A percentile compares a stretch with the other conserved stretches of the same genome.
These are phyloP conservation scores for Fragum sueziense DNA, from an alignment of 2,888 invertebrate species.

Conservation along the genomic window DNA sequence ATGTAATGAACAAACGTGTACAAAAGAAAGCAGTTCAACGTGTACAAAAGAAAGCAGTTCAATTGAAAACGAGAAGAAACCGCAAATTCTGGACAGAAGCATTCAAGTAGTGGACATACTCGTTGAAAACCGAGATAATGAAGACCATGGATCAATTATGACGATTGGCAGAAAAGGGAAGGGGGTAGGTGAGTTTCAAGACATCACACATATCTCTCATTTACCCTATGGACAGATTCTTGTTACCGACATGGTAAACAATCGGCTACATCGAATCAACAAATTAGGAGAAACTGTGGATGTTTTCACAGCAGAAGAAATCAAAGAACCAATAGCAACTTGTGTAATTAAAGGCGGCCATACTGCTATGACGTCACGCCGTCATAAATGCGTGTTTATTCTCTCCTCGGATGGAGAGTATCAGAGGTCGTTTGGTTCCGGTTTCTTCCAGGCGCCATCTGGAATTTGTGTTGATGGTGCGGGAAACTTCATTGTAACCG, in stretches of 20 bases:
- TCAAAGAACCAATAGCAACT: constrained; percentile 70
- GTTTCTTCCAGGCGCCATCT: constrained; percentile 68
- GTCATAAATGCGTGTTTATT: constrained; percentile 65
- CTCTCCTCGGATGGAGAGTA: constrained; percentile 61
- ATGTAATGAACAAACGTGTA: not conserved
- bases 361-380: constrained; percentile 69
- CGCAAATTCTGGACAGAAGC: not conserved
- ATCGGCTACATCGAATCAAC: constrained; percentile 67
- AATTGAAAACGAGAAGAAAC: not conserved
- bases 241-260: constrained; percentile 73
- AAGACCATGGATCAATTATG: constrained; percentile 1
- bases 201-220: constrained; percentile 60
- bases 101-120: not conserved
- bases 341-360: constrained; percentile 61
- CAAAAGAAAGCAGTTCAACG: not conserved
- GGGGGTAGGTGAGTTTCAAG: constrained; percentile 56
- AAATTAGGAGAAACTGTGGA: constrained; percentile 60
- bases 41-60: not conserved
- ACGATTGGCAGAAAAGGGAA: constrained; percentile 61
- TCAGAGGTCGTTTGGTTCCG: constrained; percentile 64
- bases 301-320: constrained; percentile 59
- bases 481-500: constrained; percentile 82
- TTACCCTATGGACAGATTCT: constrained; percentile 63
- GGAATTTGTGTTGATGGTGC: constrained; percentile 75
- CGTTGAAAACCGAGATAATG: not conserved